phyloP scores from a whole-genome alignment of 2,797 vertebrate genomes.

The Poecile montanus region DNA sequence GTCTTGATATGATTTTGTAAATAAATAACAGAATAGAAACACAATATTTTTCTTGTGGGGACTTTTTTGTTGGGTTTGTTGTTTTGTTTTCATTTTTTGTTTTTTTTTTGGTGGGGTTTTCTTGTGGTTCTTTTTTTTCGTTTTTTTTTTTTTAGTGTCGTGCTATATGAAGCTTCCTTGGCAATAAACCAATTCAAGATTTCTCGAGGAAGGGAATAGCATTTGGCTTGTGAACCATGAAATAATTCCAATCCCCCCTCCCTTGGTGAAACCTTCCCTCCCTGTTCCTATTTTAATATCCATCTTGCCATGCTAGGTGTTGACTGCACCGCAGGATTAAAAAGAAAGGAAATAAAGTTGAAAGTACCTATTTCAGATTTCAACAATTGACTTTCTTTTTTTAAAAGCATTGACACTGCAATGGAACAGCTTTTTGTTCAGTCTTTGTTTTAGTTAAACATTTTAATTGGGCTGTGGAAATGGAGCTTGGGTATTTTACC shows the following conservation, averaged over 20 bases:
- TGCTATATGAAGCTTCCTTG: slow-evolving; percentile 44
- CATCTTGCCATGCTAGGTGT: slow-evolving; percentile 47
- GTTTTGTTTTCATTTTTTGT: background rate
- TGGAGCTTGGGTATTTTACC: slow-evolving; percentile 60
- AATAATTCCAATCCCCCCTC: slow-evolving; percentile 24
- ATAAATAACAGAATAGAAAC: slow-evolving; percentile 56
- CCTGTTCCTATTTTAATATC: slow-evolving; percentile 20
- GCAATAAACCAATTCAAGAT: slow-evolving; percentile 26
- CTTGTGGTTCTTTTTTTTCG: background rate
- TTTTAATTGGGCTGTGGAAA: slow-evolving; percentile 66
- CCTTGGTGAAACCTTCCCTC: slow-evolving; percentile 17
- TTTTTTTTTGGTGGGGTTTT: background rate
- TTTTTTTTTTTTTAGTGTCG: background rate
- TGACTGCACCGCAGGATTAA: slow-evolving; percentile 42
- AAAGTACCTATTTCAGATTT: slow-evolving; percentile 63
- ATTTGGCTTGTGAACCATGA: slow-evolving; percentile 8
- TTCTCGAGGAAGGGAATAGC: slow-evolving; percentile 1
- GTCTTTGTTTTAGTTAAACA: slow-evolving; percentile 58
- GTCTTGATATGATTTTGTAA: slow-evolving; percentile 63
- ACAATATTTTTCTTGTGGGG: background rate
- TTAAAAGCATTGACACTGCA: slow-evolving; percentile 61
- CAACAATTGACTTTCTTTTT: slow-evolving; percentile 48
- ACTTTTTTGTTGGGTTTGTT: background rate
- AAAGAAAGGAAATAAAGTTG: slow-evolving; percentile 44
- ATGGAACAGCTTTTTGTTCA: slow-evolving; percentile 61